phyloP scores from a whole-genome alignment of 2,888 invertebrate genomes.

The Agrypnus murinus region DNA sequence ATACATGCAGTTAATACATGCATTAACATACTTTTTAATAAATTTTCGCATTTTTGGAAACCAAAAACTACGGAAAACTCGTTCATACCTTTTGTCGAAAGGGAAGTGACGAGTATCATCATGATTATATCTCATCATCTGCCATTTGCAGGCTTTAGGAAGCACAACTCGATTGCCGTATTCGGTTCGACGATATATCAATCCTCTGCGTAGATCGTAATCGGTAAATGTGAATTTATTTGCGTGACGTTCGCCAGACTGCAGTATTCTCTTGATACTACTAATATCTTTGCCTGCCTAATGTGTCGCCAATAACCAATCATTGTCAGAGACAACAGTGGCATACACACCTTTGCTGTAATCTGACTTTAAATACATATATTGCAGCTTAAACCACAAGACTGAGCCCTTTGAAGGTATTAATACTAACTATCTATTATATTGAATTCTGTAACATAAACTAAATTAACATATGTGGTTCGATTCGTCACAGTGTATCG shows the following conservation, averaged over 20 bases:
- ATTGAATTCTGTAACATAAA: too few species aligned
- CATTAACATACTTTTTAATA: too few species aligned
- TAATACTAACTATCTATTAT: neutral
- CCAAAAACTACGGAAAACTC: constrained; percentile 54
- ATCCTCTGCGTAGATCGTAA: too few species aligned
- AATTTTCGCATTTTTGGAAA: constrained; percentile 55
- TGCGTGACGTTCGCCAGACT: too few species aligned
- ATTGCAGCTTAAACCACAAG: too few species aligned
- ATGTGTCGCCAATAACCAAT: constrained; percentile 52
- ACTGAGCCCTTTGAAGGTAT: neutral
- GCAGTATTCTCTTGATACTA: constrained; percentile 49
- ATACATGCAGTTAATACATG: constrained; percentile 31
- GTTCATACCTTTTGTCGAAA: constrained; percentile 55
- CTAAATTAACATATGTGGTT: too few species aligned
- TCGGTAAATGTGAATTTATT: too few species aligned
- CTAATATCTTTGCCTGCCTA: constrained; percentile 38
- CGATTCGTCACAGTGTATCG: too few species aligned
- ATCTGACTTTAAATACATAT: too few species aligned
- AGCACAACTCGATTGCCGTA: constrained; percentile 48
- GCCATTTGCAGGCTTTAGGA: constrained; percentile 56
- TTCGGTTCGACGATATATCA: constrained; percentile 40
- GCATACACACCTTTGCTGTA: neutral
- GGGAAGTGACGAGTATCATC: constrained; percentile 61
- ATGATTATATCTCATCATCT: constrained; percentile 54
- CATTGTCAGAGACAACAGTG: constrained; percentile 37